Conservation (phyloP, 2,113 vertebrate genomes). For the Nipponia nippon region DNA sequence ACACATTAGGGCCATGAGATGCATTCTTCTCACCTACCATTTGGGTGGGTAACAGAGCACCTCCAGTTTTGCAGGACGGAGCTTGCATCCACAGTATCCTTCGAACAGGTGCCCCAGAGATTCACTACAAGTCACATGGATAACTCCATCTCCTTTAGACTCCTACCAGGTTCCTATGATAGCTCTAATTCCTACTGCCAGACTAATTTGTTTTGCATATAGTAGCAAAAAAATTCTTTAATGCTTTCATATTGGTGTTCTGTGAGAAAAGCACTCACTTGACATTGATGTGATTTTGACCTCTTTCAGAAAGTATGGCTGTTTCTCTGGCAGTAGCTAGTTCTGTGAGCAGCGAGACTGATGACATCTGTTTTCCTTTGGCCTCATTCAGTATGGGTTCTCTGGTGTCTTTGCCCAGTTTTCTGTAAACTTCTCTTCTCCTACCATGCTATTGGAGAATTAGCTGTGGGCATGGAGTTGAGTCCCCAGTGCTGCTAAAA, state of each 20-base stretch:
- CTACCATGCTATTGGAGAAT: not conserved
- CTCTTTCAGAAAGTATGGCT: not conserved
- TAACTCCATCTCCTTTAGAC: not conserved
- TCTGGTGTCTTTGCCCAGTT: not conserved
- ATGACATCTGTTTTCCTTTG: not conserved
- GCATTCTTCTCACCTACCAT: not conserved
- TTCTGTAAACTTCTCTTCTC: not conserved
- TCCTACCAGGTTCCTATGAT: not conserved
- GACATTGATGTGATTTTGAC: not conserved
- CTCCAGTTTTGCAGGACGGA: not conserved
- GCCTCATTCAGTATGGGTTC: not conserved
- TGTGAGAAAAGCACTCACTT: not conserved
- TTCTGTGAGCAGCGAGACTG: not conserved
- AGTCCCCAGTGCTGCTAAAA: not conserved
- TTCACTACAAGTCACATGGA: not conserved
- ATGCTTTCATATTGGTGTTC: not conserved
- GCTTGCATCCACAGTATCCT: not conserved
- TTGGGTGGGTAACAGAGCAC: not conserved
- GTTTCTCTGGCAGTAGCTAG: not conserved
- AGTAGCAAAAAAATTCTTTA: not conserved
- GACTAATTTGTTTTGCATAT: not conserved
- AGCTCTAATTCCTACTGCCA: not conserved
- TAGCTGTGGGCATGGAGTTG: not conserved
- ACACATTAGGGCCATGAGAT: rapidly evolving
- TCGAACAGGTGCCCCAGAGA: not conserved